A percentile compares a stretch with the other conserved stretches of the same genome.
Evolutionary conservation across 2,113 vertebrate species (phyloP).

Genomic region (Chionodraco myersi): DNA sequence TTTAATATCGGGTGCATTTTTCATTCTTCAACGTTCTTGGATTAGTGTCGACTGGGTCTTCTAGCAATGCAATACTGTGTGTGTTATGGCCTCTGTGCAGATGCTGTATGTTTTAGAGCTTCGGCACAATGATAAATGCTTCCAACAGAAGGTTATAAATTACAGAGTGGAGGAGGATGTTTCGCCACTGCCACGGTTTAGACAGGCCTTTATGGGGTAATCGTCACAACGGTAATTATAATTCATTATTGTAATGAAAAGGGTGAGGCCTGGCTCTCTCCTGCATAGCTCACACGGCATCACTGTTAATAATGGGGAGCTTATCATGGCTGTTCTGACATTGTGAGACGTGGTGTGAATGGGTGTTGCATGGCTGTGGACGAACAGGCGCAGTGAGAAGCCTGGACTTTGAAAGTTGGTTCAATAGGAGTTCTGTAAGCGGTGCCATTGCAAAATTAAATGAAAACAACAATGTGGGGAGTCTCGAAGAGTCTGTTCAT

Average conservation of each 20-base stretch:
- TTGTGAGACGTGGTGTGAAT: conserved; percentile 37
- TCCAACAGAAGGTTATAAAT: conserved; percentile 62
- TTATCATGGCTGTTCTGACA: conserved; percentile 49
- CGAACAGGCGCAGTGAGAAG: not conserved
- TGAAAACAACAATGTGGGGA: not conserved
- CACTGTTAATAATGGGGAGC: conserved; percentile 40
- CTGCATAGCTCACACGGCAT: conserved; percentile 11
- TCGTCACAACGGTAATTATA: conserved; percentile 73
- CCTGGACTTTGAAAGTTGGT: conserved; percentile 20
- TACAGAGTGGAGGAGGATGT: conserved; percentile 59
- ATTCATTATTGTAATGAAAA: conserved; percentile 74
- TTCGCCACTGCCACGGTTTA: conserved; percentile 34
- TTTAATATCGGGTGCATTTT: not conserved
- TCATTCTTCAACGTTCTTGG: not conserved
- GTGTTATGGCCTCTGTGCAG: conserved; percentile 47
- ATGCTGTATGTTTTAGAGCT: conserved; percentile 45
- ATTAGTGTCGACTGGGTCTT: not conserved
- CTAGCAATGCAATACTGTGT: conserved; percentile 11
- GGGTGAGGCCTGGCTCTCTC: conserved; percentile 44
- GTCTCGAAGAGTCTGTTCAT: not conserved
- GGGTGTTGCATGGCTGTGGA: not conserved
- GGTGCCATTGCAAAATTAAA: not conserved
- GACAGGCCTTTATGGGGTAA: conserved; percentile 59
- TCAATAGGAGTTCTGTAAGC: not conserved
- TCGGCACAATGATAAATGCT: conserved; percentile 61